phyloP scores from a whole-genome alignment of 2,113 vertebrate genomes.

The Menura novaehollandiae region DNA sequence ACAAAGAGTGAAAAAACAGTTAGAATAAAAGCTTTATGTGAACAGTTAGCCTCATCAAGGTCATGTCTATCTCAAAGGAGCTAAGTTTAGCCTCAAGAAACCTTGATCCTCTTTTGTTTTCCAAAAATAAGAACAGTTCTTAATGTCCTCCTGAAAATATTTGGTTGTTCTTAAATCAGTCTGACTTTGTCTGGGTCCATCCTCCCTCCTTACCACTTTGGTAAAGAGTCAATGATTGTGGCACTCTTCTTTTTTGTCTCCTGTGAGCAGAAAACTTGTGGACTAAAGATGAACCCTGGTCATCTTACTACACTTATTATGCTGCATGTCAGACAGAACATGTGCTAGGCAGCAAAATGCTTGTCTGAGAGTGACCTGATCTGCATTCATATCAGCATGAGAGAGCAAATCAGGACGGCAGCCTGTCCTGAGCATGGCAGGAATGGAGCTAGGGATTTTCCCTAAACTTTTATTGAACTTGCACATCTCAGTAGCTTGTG shows the following conservation, averaged over 20 bases:
- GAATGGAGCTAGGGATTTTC: neutral
- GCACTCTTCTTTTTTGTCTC: neutral
- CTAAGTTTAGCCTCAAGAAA: neutral
- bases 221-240: neutral
- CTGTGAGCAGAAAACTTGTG: neutral
- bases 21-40: neutral
- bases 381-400: neutral
- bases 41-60: neutral
- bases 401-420: neutral
- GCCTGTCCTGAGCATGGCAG: neutral
- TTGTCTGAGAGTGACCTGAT: neutral
- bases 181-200: neutral
- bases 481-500: neutral
- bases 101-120: neutral
- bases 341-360: neutral
- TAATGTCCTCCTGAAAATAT: neutral
- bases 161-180: neutral
- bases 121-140: neutral
- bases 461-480: neutral
- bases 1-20: neutral
- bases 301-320: neutral
- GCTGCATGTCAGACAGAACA: neutral
- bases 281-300: neutral
- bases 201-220: neutral
- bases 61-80: neutral